phyloP scores from a whole-genome alignment of 2,113 vertebrate species.

The Percina caprodes region DNA sequence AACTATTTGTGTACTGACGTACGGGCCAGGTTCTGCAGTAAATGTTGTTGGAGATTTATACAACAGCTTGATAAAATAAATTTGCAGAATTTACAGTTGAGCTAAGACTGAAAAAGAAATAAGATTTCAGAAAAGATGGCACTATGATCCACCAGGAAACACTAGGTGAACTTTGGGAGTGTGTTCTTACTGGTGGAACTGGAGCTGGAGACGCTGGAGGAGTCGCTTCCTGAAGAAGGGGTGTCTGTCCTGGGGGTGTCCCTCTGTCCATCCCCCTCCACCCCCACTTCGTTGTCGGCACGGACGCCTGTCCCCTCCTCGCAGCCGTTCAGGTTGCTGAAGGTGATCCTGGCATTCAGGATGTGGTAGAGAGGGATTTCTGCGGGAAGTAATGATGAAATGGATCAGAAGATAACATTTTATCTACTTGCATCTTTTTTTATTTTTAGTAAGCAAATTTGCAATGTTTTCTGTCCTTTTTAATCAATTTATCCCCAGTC shows the following conservation, averaged over 20 bases:
- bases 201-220: constrained; percentile 96
- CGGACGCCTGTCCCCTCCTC: constrained; percentile 86
- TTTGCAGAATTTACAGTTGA: background rate
- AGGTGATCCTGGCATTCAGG: constrained; percentile 97
- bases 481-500: background rate
- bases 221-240: constrained; percentile 94
- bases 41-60: constrained; percentile 19
- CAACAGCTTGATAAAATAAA: background rate
- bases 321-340: constrained; percentile 96
- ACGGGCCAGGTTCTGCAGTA: background rate
- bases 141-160: background rate
- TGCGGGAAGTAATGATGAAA: constrained; percentile 61
- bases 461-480: background rate
- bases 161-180: background rate
- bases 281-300: constrained; percentile 79
- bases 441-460: background rate
- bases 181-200: constrained; percentile 91
- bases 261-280: constrained; percentile 86
- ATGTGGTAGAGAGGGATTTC: constrained; percentile 99
- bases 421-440: background rate
- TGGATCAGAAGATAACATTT: background rate
- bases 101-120: background rate
- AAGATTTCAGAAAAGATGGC: background rate
- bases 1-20: background rate
- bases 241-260: constrained; percentile 89